Conservation (phyloP, 2,888 invertebrate species). For the Rugalucina vietnamica region DNA sequence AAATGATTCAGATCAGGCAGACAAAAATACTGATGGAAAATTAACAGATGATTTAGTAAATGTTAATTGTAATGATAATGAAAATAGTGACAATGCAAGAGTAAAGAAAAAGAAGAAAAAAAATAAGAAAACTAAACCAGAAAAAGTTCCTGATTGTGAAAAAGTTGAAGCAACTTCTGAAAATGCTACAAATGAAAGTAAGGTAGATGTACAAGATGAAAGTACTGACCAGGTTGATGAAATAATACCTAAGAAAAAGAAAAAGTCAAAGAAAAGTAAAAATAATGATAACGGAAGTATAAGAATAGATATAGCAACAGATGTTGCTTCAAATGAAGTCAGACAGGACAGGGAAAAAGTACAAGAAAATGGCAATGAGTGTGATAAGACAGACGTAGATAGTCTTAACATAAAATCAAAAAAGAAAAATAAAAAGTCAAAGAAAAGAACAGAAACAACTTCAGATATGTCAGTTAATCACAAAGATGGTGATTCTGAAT, state of each 20-base stretch:
- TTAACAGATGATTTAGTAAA: not conserved
- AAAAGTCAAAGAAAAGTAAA: conserved; percentile 17
- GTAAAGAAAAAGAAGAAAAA: conserved; percentile 28
- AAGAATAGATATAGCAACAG: not conserved
- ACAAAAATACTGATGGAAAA: not conserved
- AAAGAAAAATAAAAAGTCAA: conserved; percentile 39
- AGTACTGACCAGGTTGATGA: not conserved
- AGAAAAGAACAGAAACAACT: not conserved
- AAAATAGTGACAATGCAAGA: conserved; percentile 7
- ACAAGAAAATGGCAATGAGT: not conserved
- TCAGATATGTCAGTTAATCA: not conserved
- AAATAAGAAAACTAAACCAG: not conserved
- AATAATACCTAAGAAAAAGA: conserved; percentile 6
- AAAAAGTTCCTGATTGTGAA: not conserved
- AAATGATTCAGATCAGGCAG: no score
- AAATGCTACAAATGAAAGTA: no score
- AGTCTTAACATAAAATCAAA: not conserved
- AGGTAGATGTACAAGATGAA: no score
- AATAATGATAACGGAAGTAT: not conserved
- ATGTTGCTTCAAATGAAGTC: not conserved
- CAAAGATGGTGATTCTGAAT: not conserved
- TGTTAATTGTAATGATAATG: not conserved
- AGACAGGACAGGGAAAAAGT: not conserved
- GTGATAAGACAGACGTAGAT: not conserved
- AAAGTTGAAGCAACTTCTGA: conserved; percentile 9